phyloP scores from a whole-genome alignment of 2,113 vertebrate genomes.

The Charina bottae region DNA sequence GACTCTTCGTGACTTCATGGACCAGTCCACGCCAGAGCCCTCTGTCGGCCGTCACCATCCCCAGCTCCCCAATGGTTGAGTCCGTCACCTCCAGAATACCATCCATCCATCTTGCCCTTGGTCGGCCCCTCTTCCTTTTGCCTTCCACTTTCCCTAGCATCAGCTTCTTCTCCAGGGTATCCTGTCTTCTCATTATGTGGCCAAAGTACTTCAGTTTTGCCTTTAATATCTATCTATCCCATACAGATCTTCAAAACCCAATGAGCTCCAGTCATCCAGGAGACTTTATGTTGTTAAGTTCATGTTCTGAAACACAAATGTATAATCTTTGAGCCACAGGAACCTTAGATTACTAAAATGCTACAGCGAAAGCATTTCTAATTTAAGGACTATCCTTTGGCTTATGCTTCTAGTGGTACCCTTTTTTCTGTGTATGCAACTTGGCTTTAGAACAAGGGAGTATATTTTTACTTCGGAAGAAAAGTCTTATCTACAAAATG shows the following conservation, averaged over 20 bases:
- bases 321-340: not conserved
- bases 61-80: too few species aligned
- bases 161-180: too few species aligned
- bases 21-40: too few species aligned
- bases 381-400: slow-evolving; percentile 48
- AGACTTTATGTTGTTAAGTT: not conserved
- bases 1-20: too few species aligned
- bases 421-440: slow-evolving; percentile 43
- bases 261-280: not conserved
- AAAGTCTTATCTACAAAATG: slow-evolving; percentile 55
- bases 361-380: slow-evolving; percentile 22
- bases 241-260: not conserved
- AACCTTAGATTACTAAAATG: slow-evolving; percentile 47
- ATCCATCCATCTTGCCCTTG: too few species aligned
- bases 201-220: too few species aligned
- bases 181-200: too few species aligned
- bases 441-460: slow-evolving; percentile 46
- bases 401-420: slow-evolving; percentile 39
- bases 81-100: too few species aligned
- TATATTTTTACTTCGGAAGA: slow-evolving; percentile 59
- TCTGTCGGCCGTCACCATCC: too few species aligned
- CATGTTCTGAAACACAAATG: not conserved
- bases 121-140: too few species aligned
- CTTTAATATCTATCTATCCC: too few species aligned
- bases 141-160: too few species aligned